Base-by-base conservation (phyloP, 2,888 invertebrate genomes). In the Marasmarcha lunaedactyla region DNA sequence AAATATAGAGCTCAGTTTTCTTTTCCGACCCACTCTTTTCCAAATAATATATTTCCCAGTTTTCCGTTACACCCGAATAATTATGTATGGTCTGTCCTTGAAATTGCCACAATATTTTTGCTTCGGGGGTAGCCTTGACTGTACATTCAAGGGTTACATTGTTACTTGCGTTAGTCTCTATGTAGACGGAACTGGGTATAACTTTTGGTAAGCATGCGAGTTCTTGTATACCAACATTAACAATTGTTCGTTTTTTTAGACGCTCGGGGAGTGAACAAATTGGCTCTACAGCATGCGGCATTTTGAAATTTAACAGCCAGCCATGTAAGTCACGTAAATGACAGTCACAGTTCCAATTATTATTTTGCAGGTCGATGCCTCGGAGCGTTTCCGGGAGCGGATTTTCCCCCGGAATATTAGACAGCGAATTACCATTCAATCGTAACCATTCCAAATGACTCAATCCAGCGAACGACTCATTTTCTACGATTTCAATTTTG, bases 301-400 rank as follows among this genome's bases (percentile, higher is more conserved):
- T 89, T 58, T 90, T 90, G 61, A 90, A 90, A 60, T 88, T 88
- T 49, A 86, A 84, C 54, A 95, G 85, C 94, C 94, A 95, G 47
- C 86, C 74, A 59, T 92, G 89, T 57, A 95, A 77, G 55, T 92
- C 89, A 51, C 90, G 79, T 57, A 95, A 84, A 52, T 89, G 87
- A 69, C 95, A 95, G 71, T 95, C 93, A 71, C 95, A 95, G 51
- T 89, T 87, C 95, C 95, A 95, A 49, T 91, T 90, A 85, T 95
- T 95, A 64, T 90, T 90, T 65, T 94, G 91, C 50, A 95, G 77
- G 56, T 92, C 90, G 42, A 95, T 87, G 42, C 92, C 93, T 54
- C 92, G 89, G 51, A 95, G 77, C 37, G 89, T 88, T 45, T 89
- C 88, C n/a, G 93, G 92, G 39, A 93, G 84, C 54, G 91, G 88